Percentiles rank a stretch among this genome's conserved stretches.
These are phyloP conservation scores for Urosaurus nigricauda DNA, from an alignment of 2,797 vertebrate species.

Conservation along the genomic window DNA sequence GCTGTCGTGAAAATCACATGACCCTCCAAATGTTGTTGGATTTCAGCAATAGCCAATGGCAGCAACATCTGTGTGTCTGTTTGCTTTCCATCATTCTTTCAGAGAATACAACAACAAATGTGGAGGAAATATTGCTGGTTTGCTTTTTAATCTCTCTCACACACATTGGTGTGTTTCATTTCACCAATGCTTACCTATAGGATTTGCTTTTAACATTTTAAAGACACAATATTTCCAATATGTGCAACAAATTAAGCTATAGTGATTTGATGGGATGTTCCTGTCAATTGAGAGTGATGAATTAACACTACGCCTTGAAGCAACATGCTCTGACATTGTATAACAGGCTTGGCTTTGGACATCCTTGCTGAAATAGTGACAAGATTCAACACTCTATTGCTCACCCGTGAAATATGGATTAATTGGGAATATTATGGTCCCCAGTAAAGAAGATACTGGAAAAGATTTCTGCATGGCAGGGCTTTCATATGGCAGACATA, in stretches of 20 bases:
- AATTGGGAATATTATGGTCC: neutral
- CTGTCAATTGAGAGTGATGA: slow-evolving; percentile 12
- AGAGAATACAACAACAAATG: no score
- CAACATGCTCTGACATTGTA: neutral
- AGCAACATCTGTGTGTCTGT: no score
- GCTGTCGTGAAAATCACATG: fast-evolving
- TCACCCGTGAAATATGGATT: neutral
- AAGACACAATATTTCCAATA: slow-evolving; percentile 25
- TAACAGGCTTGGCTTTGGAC: neutral
- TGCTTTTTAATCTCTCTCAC: no score
- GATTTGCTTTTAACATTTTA: slow-evolving; percentile 31
- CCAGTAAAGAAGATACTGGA: neutral
- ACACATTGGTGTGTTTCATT: neutral
- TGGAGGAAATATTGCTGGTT: no score
- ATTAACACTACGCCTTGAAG: neutral
- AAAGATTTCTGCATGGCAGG: neutral
- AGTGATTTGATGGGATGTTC: neutral
- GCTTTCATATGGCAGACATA: neutral
- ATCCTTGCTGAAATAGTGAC: neutral
- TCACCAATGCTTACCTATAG: fast-evolving
- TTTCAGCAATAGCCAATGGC: no score
- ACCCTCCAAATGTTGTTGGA: no score
- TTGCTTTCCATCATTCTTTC: no score
- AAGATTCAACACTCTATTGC: neutral
- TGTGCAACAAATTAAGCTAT: slow-evolving; percentile 12